Evolutionary conservation across 1,140 invertebrate species (phyloP), one percentile per base, ranked within the genome.

Genomic region (Aphelenchoides fujianensis): DNA sequence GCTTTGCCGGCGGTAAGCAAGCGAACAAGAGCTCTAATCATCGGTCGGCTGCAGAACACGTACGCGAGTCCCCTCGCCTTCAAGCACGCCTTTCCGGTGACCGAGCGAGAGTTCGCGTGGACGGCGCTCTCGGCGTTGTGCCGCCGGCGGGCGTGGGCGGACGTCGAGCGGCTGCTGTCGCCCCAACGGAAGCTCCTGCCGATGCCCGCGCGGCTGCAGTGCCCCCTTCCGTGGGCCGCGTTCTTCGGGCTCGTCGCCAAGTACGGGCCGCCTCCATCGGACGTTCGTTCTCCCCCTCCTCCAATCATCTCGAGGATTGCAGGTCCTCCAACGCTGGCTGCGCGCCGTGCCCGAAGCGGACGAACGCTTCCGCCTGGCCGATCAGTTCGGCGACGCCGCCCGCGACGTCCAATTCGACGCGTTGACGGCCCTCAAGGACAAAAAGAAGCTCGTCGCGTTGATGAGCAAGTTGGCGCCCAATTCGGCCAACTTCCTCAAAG

Each of bases 51-150:
- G n/a, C n/a, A n/a, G n/a, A 70, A 70, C 30, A 27, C 23, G 19
- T 70, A 68, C 59, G 63, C 67, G n/a, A 64, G n/a, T 19, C 64
- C 64, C 9, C 12, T 35, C 12, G 12, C 79, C 12, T 61, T 85
- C 2, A 72, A 73, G 36, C 80, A 81, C 66, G 67, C 72, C 27
- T 74, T 73, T 64, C 72, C 84, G 78, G 59, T 86, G 9, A 83
- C 79, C 71, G 85, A 86, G 23, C 83, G 83, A 48, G 84, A 85
- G 70, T 85, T 74, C 72, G 12, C 79, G 35, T 85, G 83, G 83
- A 84, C 78, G 48, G 83, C 80, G 1, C 31, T 85, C 5, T 74
- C 67, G 71, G 84, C 85, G n/a, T 63, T 82, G 34, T 69, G 84
- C 23, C 83, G 74, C 66, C 64, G 81, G 37, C 72, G 78, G 69